Percentiles rank a stretch among this genome's conserved stretches.
phyloP scores from a whole-genome alignment of 2,797 vertebrate species.

The Lates japonicus region DNA sequence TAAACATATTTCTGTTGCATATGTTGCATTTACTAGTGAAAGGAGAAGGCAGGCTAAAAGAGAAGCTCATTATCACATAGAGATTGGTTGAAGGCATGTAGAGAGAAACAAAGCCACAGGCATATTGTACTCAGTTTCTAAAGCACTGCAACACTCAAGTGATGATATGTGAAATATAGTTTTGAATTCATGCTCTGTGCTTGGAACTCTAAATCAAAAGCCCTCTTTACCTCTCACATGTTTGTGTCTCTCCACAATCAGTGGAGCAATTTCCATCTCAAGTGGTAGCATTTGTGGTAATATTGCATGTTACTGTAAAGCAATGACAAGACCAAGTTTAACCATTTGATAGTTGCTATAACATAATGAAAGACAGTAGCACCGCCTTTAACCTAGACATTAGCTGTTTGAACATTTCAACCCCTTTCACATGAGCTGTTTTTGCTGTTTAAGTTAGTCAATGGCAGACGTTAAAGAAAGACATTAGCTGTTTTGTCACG shows the following conservation, averaged over 20 bases:
- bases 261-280: conserved; percentile 33
- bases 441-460: too few relatives aligned
- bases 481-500: not conserved
- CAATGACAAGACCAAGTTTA: not conserved
- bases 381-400: too few relatives aligned
- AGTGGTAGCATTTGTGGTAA: not conserved
- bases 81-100: not conserved
- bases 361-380: not conserved
- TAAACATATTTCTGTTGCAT: not conserved
- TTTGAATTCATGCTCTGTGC: not conserved
- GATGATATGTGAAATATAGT: not conserved
- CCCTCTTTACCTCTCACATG: not conserved
- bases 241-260: conserved; percentile 21
- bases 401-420: too few relatives aligned
- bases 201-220: conserved; percentile 22
- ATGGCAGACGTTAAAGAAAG: too few relatives aligned
- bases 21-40: not conserved
- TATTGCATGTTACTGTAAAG: not conserved
- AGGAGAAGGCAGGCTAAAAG: not conserved
- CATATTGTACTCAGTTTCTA: not conserved
- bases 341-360: not conserved
- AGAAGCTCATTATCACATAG: not conserved
- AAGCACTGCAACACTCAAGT: not conserved
- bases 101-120: conserved; percentile 1
- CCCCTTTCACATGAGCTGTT: too few relatives aligned